Evolutionary conservation across 2,888 invertebrate species (phyloP).

Genomic region (Melanotus villosus): DNA sequence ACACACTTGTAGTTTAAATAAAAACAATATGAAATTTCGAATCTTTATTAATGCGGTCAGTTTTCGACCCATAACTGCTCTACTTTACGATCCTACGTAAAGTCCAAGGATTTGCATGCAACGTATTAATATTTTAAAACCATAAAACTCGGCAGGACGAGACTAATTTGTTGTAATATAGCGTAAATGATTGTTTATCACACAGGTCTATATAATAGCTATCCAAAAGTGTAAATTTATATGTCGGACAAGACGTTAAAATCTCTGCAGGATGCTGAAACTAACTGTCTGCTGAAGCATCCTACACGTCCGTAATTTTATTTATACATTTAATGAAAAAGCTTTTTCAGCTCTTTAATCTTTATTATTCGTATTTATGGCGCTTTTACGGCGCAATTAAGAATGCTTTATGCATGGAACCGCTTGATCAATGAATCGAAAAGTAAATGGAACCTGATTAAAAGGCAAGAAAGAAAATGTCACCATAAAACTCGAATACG

Average conservation of each 20-base stretch:
- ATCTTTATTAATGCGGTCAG: no score
- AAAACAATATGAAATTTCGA: no score
- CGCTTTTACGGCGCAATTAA: conserved; percentile 24
- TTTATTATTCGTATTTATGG: conserved; percentile 31
- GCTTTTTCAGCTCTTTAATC: conserved; percentile 28
- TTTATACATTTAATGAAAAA: conserved; percentile 36
- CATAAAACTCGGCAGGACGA: conserved; percentile 18
- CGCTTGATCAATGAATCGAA: conserved; percentile 16
- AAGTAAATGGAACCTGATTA: neutral
- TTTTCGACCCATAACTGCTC: no score
- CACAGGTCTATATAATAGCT: conserved; percentile 23
- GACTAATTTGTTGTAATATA: conserved; percentile 27
- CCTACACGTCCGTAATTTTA: conserved; percentile 35
- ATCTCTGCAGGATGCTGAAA: conserved; percentile 29
- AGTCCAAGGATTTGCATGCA: neutral
- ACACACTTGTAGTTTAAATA: no score
- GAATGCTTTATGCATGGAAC: conserved; percentile 25
- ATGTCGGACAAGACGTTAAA: conserved; percentile 29
- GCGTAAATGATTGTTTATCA: conserved; percentile 25
- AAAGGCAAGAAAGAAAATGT: neutral
- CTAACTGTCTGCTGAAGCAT: conserved; percentile 14
- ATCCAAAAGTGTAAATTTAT: conserved; percentile 33
- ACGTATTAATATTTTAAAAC: conserved; percentile 16
- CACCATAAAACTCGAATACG: conserved; percentile 1
- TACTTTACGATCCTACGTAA: neutral